These are phyloP conservation scores for Mamestra brassicae DNA, from an alignment of 2,888 invertebrate genomes.

Conservation along the genomic window DNA sequence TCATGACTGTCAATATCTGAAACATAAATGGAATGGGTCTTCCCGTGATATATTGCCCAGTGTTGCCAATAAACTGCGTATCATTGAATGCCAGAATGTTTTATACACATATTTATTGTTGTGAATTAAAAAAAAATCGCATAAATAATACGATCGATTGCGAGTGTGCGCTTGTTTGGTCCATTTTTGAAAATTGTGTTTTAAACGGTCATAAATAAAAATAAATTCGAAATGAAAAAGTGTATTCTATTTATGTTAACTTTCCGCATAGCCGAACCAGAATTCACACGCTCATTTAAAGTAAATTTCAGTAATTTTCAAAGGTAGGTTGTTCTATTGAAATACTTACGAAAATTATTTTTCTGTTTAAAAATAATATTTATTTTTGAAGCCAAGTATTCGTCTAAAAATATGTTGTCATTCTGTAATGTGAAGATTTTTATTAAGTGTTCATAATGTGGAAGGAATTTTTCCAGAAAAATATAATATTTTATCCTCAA, in stretches of 20 bases:
- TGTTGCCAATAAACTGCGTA: conserved; percentile 63
- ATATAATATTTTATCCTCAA: conserved; percentile 16
- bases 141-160: conserved; percentile 43
- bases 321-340: background rate
- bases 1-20: conserved; percentile 70
- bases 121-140: conserved; percentile 42
- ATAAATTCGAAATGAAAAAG: background rate
- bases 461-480: conserved; percentile 6
- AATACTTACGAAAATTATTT: background rate
- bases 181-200: background rate
- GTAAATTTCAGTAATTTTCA: background rate
- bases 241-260: background rate
- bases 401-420: conserved; percentile 6
- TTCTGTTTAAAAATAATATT: background rate
- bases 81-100: conserved; percentile 64
- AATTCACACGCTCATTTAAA: background rate
- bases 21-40: conserved; percentile 64
- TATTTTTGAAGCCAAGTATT: conserved; percentile 31
- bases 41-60: conserved; percentile 64
- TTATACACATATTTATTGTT: conserved; percentile 49
- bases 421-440: conserved; percentile 15
- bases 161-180: background rate
- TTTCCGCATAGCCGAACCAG: too few species aligned
- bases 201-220: background rate
- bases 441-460: conserved; percentile 17